These are phyloP conservation scores for Hedychridium roseum DNA, from an alignment of 2,888 invertebrate species.

Conservation along the genomic window DNA sequence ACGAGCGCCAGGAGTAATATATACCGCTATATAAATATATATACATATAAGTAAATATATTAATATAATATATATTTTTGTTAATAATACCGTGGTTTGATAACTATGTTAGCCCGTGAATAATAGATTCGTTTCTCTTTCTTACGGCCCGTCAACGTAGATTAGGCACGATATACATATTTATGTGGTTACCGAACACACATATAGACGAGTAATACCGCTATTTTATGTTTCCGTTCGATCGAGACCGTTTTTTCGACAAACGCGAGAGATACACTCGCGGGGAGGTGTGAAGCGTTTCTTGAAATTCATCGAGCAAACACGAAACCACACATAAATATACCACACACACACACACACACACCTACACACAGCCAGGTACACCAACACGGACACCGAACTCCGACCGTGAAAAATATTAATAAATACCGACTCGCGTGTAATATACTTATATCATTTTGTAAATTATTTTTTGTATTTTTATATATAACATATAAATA, in stretches of 20 bases:
- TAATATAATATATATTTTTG: conserved; percentile 49
- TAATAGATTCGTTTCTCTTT: conserved; percentile 42
- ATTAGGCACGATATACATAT: conserved; percentile 24
- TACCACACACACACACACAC: neutral
- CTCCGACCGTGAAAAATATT: conserved; percentile 21
- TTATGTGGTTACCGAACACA: too few relatives aligned
- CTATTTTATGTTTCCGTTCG: too few relatives aligned
- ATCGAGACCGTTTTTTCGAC: too few relatives aligned
- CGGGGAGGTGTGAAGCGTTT: conserved; percentile 35
- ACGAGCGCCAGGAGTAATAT: conserved; percentile 32
- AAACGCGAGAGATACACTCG: conserved; percentile 10
- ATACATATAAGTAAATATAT: conserved; percentile 23
- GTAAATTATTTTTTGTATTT: conserved; percentile 61
- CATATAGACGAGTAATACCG: neutral
- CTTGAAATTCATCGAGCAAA: conserved; percentile 45
- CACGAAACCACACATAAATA: conserved; percentile 24
- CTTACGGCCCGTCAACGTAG: conserved; percentile 30
- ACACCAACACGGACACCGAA: conserved; percentile 13
- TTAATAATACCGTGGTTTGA: conserved; percentile 56
- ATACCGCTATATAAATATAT: conserved; percentile 27
- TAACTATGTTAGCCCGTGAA: conserved; percentile 47
- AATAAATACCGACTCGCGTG: conserved; percentile 46
- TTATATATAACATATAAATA: conserved; percentile 52
- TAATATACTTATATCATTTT: conserved; percentile 58
- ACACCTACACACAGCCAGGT: too few relatives aligned